Evolutionary conservation across 2,113 vertebrate species (phyloP).

Genomic region (Hiodon tergisus): DNA sequence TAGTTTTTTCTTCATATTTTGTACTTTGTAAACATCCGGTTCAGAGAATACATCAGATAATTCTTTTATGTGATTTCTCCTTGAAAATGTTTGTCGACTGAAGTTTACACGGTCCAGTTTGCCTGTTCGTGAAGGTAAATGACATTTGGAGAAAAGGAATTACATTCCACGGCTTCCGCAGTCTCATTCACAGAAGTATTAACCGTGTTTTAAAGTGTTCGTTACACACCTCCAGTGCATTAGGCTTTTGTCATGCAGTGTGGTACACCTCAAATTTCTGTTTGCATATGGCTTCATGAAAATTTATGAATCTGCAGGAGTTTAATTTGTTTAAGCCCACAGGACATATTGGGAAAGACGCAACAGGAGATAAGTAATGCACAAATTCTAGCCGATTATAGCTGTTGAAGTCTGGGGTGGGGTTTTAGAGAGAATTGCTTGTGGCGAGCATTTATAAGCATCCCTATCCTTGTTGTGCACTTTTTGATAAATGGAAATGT

Average conservation of each 20-base stretch:
- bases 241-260: conserved; percentile 16
- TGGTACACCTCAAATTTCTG: conserved; percentile 42
- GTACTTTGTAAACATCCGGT: conserved; percentile 30
- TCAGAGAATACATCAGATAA: conserved; percentile 36
- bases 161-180: background rate
- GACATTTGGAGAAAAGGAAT: background rate
- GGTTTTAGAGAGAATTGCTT: no score
- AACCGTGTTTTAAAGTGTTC: background rate
- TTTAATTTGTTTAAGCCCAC: conserved; percentile 31
- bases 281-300: conserved; percentile 42
- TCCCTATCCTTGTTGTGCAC: no score
- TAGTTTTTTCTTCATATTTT: background rate
- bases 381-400: background rate
- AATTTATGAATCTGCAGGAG: conserved; percentile 46
- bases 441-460: no score
- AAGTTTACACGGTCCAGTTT: background rate
- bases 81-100: background rate
- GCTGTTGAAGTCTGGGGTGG: no score
- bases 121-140: background rate
- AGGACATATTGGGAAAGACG: conserved; percentile 25
- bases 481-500: no score
- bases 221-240: background rate
- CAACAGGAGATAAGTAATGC: conserved; percentile 42
- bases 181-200: background rate
- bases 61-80: background rate